Base-by-base conservation (phyloP, 2,888 invertebrate genomes). In the Cheilosia vulpina region DNA sequence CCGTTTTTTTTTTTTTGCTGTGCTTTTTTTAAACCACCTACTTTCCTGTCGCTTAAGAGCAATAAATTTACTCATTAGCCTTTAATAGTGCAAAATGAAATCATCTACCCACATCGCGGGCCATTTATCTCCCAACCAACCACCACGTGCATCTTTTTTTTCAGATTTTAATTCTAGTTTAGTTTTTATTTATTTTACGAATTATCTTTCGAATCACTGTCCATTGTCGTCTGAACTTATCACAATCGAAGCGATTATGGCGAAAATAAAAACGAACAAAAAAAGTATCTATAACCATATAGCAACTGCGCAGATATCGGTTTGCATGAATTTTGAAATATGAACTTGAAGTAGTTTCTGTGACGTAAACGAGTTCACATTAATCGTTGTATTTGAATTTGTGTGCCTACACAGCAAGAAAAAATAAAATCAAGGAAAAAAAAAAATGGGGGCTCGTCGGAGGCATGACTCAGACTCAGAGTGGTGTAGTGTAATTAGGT, bases 401-500 rank as follows among this genome's bases (percentile, higher is more conserved):
- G 71, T 21, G 76, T 17, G 21, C 5, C 6, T 45, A 9, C 17
- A 45, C 9, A 13, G 13, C 9, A 45, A 15, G 17, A 60, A 31
- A 43, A 13, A 55, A 55, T 1, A 1, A 27, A 27, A 34, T 9
- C 2, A 3, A 34, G 7, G 15, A n/a, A 41, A 34, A 31, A 45
- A 24, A 19, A 34, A 60, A 73, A 66, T 73, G 47, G 83, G 83
- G 83, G 83, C 83, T 83, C 83, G 83, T 62, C 77, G 43, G 50
- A 15, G 63, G 68, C 57, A 83, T 83, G 83, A 83, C 73, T 78
- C 72, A 58, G n/a, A 11, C 52, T 38, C 15, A 45, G 45, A n/a
- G 19, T 47, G 7, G n/a, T 43, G 2, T 47, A 81, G 63, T 63
- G 52, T 66, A 78, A 83, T 68, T 78, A 73, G 63, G 52, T 68